A percentile compares a stretch with the other conserved stretches of the same genome.
These are phyloP conservation scores for Lithobates pipiens DNA, from an alignment of 2,797 vertebrate species.

Conservation along the genomic window DNA sequence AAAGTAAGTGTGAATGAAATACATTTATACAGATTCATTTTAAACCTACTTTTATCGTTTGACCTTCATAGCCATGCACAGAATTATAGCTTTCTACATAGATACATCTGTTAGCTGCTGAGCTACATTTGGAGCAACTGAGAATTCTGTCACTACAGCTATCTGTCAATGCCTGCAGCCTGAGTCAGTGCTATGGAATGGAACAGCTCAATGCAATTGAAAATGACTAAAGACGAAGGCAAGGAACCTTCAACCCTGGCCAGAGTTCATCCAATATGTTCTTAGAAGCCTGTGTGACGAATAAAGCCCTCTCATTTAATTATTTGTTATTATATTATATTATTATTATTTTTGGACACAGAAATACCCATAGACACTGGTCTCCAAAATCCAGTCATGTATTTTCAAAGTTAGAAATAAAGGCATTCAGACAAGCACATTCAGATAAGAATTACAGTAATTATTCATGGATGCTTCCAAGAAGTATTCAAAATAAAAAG, in stretches of 20 bases:
- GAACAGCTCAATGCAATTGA: conserved; percentile 27
- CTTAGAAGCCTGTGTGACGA: background rate
- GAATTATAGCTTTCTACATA: conserved; percentile 46
- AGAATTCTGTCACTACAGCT: conserved; percentile 34
- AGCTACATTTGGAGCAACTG: conserved; percentile 55
- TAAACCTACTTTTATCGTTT: conserved; percentile 32
- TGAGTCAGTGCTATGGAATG: conserved; percentile 54
- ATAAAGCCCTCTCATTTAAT: background rate
- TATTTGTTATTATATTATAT: too few relatives aligned
- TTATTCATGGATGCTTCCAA: too few relatives aligned
- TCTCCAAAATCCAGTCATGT: too few relatives aligned
- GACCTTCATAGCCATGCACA: conserved; percentile 47
- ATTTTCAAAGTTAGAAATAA: too few relatives aligned
- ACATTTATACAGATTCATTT: conserved; percentile 24
- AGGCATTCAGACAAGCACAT: too few relatives aligned
- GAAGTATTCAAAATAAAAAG: too few relatives aligned
- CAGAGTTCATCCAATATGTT: background rate
- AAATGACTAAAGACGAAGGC: conserved; percentile 19
- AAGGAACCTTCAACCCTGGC: background rate
- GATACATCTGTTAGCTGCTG: conserved; percentile 52
- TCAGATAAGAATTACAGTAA: too few relatives aligned
- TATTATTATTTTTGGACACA: background rate
- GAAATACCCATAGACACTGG: background rate
- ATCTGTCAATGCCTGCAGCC: conserved; percentile 42
- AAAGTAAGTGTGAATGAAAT: conserved; percentile 17